A percentile compares a stretch with the other conserved stretches of the same genome.
Evolutionary conservation across 1,140 invertebrate genomes (phyloP).

Genomic region (Aradophagus sp.): DNA sequence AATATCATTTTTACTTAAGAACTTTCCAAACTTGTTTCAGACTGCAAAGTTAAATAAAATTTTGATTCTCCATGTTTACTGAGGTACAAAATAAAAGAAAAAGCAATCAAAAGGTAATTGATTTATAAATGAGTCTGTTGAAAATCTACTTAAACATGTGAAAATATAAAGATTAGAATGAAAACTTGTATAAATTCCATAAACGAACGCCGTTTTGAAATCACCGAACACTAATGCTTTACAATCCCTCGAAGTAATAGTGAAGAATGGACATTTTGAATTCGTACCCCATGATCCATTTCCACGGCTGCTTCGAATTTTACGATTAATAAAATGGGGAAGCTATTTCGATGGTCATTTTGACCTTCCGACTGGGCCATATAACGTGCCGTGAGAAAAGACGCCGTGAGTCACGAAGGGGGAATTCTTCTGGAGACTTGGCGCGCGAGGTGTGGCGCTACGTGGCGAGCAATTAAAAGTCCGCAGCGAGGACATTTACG

Average conservation of each 20-base stretch:
- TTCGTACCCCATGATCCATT: constrained; percentile 28
- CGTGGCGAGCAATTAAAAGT: constrained; percentile 68
- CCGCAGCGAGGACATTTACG: constrained; percentile 67
- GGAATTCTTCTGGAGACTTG: constrained; percentile 25
- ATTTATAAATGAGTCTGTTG: no score
- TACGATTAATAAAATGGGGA: constrained; percentile 38
- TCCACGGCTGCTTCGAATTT: constrained; percentile 1
- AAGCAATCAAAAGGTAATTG: no score
- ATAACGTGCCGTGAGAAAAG: constrained; percentile 31
- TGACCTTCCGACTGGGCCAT: constrained; percentile 26
- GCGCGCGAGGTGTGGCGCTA: constrained; percentile 55
- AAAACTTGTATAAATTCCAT: background rate
- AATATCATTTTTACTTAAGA: no score
- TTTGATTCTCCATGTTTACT: no score
- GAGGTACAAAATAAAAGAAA: no score
- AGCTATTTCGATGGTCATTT: constrained; percentile 8
- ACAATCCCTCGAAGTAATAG: constrained; percentile 16
- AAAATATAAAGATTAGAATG: no score
- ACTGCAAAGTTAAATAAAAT: no score
- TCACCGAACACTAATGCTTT: constrained; percentile 3
- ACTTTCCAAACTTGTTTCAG: no score
- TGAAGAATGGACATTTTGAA: constrained; percentile 28
- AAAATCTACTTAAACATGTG: no score
- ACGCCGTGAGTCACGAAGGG: constrained; percentile 26
- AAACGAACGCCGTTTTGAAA: background rate